phyloP scores from a whole-genome alignment of 2,797 vertebrate genomes.

The Thripadectes ignobilis region DNA sequence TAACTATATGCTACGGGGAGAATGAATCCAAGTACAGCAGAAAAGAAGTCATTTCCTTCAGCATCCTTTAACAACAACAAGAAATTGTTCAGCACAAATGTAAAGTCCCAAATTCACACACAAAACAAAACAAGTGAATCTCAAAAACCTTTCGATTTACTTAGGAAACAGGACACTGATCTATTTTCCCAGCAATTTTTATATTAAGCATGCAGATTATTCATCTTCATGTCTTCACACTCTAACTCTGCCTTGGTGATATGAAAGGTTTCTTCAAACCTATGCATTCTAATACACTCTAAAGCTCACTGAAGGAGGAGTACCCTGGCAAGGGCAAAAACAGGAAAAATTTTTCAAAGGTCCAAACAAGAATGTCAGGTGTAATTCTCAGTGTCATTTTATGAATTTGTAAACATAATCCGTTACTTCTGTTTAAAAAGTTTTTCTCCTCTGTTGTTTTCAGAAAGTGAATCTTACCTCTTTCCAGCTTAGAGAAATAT shows the following conservation, averaged over 20 bases:
- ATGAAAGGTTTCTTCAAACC: neutral
- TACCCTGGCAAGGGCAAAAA: neutral
- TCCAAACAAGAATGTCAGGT: neutral
- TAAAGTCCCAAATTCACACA: neutral
- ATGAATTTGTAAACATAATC: neutral
- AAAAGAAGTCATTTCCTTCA: conserved; percentile 70
- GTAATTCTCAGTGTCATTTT: neutral
- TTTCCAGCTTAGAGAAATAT: conserved; percentile 56
- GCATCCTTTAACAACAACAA: conserved; percentile 44
- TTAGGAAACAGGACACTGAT: neutral
- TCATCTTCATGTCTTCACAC: neutral
- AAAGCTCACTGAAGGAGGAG: neutral
- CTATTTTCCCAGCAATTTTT: neutral
- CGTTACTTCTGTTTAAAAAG: neutral
- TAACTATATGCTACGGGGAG: conserved; percentile 80
- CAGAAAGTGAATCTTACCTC: conserved; percentile 47
- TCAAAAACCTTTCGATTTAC: neutral
- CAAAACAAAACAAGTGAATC: neutral
- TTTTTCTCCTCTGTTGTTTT: neutral
- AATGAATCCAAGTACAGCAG: conserved; percentile 71
- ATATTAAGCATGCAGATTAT: neutral
- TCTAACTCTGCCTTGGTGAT: neutral
- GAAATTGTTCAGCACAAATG: neutral
- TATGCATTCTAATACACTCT: neutral
- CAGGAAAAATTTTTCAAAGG: neutral